Conservation (phyloP, 1,140 invertebrate genomes). For the Maniola jurtina region DNA sequence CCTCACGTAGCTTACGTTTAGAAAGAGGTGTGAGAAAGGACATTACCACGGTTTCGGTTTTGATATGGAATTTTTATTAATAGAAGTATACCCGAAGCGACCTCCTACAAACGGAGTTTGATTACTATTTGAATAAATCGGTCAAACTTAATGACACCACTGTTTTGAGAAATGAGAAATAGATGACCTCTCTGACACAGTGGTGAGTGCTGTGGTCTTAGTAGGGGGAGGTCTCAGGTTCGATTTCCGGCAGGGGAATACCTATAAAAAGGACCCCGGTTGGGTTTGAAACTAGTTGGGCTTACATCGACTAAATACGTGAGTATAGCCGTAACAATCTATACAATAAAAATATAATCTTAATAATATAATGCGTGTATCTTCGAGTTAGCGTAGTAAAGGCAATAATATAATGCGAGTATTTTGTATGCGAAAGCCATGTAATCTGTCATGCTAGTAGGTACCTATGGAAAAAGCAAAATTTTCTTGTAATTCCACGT, state of each 20-base stretch:
- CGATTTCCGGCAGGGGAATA: too few species aligned
- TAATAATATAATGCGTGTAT: not conserved
- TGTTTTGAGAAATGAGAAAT: too few species aligned
- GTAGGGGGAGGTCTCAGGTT: too few species aligned
- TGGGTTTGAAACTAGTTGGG: too few species aligned
- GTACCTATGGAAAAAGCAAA: not conserved
- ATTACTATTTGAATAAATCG: too few species aligned
- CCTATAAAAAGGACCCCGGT: too few species aligned
- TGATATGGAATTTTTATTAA: not conserved
- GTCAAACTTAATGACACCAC: too few species aligned
- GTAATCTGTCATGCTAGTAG: constrained; percentile 13
- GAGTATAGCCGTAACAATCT: too few species aligned
- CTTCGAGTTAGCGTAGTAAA: constrained; percentile 7
- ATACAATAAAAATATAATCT: not conserved
- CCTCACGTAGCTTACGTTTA: not conserved
- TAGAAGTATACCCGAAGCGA: too few species aligned
- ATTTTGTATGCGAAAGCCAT: constrained; percentile 15
- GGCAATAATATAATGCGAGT: not conserved
- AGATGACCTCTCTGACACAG: too few species aligned
- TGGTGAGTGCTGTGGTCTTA: too few species aligned
- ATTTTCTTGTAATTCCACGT: not conserved
- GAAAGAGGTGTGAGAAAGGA: not conserved
- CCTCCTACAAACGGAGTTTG: not conserved
- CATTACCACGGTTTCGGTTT: not conserved
- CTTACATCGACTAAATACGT: too few species aligned